These are phyloP conservation scores for Synanthedon formicaeformis DNA, from an alignment of 2,888 invertebrate species.

Conservation along the genomic window DNA sequence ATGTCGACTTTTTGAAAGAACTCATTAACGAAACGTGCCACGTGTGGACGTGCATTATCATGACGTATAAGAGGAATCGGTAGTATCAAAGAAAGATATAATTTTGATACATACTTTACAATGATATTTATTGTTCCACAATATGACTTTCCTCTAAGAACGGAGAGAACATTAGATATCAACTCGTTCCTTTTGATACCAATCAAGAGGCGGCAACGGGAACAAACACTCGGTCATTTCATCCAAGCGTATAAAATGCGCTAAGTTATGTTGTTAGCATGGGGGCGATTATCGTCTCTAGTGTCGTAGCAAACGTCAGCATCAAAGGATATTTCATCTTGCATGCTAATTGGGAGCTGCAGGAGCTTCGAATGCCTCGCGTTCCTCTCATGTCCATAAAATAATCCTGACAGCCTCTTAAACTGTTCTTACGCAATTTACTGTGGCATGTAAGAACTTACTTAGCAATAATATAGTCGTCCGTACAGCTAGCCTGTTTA, in stretches of 20 bases:
- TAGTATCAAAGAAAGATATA: too few species aligned
- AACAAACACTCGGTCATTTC: constrained; percentile 3
- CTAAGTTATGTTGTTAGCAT: constrained; percentile 17
- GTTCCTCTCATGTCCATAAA: neutral
- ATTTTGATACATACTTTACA: too few species aligned
- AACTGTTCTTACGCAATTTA: neutral
- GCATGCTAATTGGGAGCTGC: constrained; percentile 36
- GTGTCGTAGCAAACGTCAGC: constrained; percentile 16
- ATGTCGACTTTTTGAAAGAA: too few species aligned
- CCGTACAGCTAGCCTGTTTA: too few species aligned
- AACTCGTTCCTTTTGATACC: too few species aligned
- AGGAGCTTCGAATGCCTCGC: neutral
- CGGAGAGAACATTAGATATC: too few species aligned
- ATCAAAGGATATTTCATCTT: constrained; percentile 23
- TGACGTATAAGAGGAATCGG: too few species aligned
- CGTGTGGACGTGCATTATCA: too few species aligned
- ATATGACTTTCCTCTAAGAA: too few species aligned
- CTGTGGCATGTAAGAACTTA: neutral
- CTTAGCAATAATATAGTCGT: too few species aligned
- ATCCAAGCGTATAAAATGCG: constrained; percentile 8
- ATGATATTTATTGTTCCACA: too few species aligned
- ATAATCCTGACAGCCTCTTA: neutral
- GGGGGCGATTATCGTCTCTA: constrained; percentile 19
- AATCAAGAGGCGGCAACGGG: neutral
- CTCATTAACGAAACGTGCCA: too few species aligned